Conservation (phyloP, 2,113 vertebrate species). For the Crotalus tigris region DNA sequence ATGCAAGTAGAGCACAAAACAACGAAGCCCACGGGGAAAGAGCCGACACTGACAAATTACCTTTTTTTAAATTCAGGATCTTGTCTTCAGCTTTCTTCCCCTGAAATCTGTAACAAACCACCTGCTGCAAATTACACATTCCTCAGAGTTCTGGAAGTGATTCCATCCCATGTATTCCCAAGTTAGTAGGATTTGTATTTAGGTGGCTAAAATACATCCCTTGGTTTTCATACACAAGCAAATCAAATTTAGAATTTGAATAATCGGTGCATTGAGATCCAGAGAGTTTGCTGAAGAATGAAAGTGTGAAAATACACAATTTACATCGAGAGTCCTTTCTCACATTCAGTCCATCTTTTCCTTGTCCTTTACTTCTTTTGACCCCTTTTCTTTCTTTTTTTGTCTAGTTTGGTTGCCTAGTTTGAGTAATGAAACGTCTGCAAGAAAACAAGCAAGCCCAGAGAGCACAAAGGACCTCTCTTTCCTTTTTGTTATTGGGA, state of each 20-base stretch:
- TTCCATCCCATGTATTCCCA: accelerated
- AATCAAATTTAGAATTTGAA: background rate
- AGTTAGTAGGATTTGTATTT: background rate
- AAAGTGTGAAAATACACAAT: accelerated
- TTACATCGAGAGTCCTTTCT: background rate
- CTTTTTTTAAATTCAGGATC: accelerated
- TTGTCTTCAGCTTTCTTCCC: background rate
- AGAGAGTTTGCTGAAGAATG: background rate
- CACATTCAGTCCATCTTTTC: background rate
- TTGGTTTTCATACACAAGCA: background rate
- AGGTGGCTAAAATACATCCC: background rate
- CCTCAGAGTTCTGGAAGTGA: background rate
- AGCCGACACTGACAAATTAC: background rate
- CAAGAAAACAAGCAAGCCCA: background rate
- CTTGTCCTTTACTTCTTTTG: background rate
- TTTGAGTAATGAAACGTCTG: background rate
- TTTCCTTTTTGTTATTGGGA: background rate
- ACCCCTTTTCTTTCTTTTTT: background rate
- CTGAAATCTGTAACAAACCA: accelerated
- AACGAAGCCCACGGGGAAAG: accelerated
- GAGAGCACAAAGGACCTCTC: background rate
- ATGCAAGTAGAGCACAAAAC: too few relatives aligned
- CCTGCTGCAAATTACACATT: accelerated
- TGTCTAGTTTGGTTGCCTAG: background rate
- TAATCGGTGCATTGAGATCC: background rate